Evolutionary conservation across 2,113 vertebrate species (phyloP), one percentile per base, ranked within the genome.

Genomic region (Calidris pugnax): DNA sequence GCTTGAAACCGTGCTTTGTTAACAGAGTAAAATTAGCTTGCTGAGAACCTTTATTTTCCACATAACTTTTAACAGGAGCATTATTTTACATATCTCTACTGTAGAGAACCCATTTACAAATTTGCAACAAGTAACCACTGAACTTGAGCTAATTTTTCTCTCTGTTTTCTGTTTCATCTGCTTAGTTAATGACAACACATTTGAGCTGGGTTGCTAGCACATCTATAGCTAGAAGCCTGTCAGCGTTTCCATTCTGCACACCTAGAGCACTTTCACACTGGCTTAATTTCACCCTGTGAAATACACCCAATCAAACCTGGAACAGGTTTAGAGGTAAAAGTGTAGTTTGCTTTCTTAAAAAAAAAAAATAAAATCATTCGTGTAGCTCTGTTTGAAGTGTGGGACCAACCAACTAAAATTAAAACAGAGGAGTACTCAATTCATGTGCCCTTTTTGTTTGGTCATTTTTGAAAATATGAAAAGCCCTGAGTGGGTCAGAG

Each of bases 11-110:
- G 35, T 67, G 81, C 96, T 97, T 95, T 97, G 92, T 97, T 97
- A 92, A 74, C 30, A 85, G 79, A 95, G 96, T 97, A 98, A 98
- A 98, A 97, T 98, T 98, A 98, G 90, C 97, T 97, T 90, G 92
- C 96, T 97, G 95, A 97, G 97, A 98, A 97, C 89, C 59, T 97
- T 97, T 89, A 84, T 97, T 96, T 96, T 96, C 89, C 78, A 85
- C 62, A 75, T 81, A 95, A 98, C 85, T 92, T 87, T 93, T 97
- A 94, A 92, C 86, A 60, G 76, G 45, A 97, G 81, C 92, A 94
- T 93, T 97, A 82, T 85, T 96, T 98, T 97, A 97, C 89, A 27
- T 96, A 95, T 71, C 75, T 95, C 53, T 39, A 10, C 11, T 2
- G 55, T 77, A 84, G 82, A 86, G 94, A 85, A 72, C 30, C 92